Evolutionary conservation across 1,140 invertebrate species (phyloP), one percentile per base, ranked within the genome.

Genomic region (Nephila pilipes): DNA sequence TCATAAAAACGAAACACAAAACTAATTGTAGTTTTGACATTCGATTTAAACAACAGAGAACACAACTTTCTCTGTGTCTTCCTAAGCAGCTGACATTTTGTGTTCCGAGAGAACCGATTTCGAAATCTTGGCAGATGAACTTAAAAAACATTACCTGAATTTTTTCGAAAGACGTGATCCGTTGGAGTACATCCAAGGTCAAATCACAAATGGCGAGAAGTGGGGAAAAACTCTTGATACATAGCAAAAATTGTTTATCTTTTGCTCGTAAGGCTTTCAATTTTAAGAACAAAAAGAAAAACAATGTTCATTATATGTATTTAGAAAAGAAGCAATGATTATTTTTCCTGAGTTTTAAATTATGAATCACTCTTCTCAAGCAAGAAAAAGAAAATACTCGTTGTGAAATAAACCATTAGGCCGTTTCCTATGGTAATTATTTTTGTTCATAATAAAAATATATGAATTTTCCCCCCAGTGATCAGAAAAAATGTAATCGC

Each of bases 61-160:
- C 14, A 36, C 29, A 20, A 3, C 14, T 32, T 75, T 75, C 29
- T 14, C 14, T 32, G 14, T n/a, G 12, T 75, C 6, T 75, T 18
- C 3, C 14, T 18, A 4, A 36, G 16, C 69, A 36, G 16, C 1
- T 32, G 29, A 75, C 16, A 36, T 36, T 75, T 75, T 16, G 4
- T 75, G 65, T 75, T 36, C 36, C 29, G 14, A 18, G 16, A 32
- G 16, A 32, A 36, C 16, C 14, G 29, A 32, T 75, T 75, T 75
- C 69, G 69, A 75, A 75, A 75, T 36, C 32, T 75, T 75, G 69
- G 69, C 69, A 75, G 18, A 6, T 75, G 6, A 32, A 18, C 18
- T 36, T 18, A 75, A 75, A 16, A 75, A 32, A 75, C 69, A 75
- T 75, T 75, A 32, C 69, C 69, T 32, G 69, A 75, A 32, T 75